A percentile compares a stretch with the other conserved stretches of the same genome.
phyloP scores from a whole-genome alignment of 2,797 vertebrate genomes.

The Erethizon dorsatum region DNA sequence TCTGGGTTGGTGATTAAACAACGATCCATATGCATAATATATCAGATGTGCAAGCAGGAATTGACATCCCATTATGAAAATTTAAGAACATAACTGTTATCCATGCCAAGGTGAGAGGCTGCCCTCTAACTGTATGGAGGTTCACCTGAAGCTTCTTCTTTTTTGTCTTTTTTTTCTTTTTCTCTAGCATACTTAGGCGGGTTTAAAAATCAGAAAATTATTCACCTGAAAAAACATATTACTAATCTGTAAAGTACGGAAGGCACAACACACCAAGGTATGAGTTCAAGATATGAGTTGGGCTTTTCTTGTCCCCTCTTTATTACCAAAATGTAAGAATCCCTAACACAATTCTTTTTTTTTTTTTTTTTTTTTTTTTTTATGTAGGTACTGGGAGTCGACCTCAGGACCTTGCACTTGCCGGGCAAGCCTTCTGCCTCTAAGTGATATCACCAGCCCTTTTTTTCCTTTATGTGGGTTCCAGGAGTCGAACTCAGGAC shows the following conservation, averaged over 20 bases:
- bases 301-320: neutral
- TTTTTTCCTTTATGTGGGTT: no score
- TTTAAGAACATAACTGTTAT: conserved; percentile 67
- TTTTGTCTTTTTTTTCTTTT: no score
- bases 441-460: no score
- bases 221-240: neutral
- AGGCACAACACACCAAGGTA: neutral
- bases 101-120: neutral
- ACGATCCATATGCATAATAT: conserved; percentile 64
- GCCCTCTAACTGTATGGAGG: neutral
- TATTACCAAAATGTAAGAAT: neutral
- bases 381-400: no score
- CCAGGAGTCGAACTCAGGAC: no score
- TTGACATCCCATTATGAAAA: conserved; percentile 68
- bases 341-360: no score
- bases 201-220: neutral
- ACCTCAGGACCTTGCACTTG: no score
- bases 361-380: no score
- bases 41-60: conserved; percentile 60
- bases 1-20: conserved; percentile 65
- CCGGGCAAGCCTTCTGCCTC: no score
- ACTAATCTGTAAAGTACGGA: conserved; percentile 12
- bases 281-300: neutral
- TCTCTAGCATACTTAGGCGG: neutral
- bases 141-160: conserved; percentile 11